Evolutionary conservation across 2,113 vertebrate species (phyloP), one percentile per base, ranked within the genome.

Genomic region (Sander lucioperca): DNA sequence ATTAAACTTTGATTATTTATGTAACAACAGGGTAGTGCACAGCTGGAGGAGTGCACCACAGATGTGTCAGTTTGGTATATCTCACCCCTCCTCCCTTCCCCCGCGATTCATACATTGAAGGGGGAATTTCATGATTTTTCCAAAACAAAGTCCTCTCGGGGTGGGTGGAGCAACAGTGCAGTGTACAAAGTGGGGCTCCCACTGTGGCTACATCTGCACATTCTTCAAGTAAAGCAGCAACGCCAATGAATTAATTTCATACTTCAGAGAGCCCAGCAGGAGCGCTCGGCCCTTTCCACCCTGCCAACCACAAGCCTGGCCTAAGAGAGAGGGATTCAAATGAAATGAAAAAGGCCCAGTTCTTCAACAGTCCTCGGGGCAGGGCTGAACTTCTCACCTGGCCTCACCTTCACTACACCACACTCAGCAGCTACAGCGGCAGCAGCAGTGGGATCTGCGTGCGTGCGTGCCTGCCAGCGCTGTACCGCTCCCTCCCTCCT

Each of bases 151-250:
- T 72, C 50, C 47, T 77, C 54, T 47, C 47, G 21, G 30, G 76
- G 68, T 11, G 30, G 19, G 70, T 57, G 74, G 77, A 74, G 86
- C 65, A 80, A 77, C 64, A 30, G 72, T 0, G 45, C 65, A 56
- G 82, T 11, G 23, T 75, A 68, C 65, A 74, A 82, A 74, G 86
- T 74, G 79, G 62, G 69, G 86, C 77, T 89, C 84, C 87, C 65
- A 84, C 88, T 90, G 89, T 62, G 88, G 86, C 88, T 86, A 87
- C 88, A 91, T 89, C 88, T 89, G 91, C 84, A 86, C 82, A 88
- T 89, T 89, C 84, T 88, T 91, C 74, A 53, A 79, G 71, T 43
- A 78, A 74, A 83, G 74, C 83, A 82, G 86, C 68, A 78, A 69
- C 78, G 84, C 59, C 84, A 80, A 62, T 77, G 74, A 87, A 89